These are phyloP conservation scores for Vireo altiloquus DNA, from an alignment of 2,113 vertebrate genomes.

Conservation along the genomic window DNA sequence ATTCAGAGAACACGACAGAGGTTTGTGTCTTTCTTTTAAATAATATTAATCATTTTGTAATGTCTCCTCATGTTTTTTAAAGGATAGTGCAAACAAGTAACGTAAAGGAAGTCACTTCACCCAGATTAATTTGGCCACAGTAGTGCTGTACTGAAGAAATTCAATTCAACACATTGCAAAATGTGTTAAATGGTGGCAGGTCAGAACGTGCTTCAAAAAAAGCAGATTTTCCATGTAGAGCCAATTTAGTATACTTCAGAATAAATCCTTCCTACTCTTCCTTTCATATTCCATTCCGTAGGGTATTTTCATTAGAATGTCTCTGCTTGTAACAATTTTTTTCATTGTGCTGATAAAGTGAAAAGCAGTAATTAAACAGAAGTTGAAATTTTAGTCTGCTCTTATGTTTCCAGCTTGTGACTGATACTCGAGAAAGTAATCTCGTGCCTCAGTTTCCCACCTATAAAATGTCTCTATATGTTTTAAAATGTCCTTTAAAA, in stretches of 20 bases:
- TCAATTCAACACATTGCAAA: background rate
- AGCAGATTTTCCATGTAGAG: background rate
- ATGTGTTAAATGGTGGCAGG: background rate
- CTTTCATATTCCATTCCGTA: background rate
- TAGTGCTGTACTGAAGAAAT: background rate
- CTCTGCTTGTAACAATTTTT: background rate
- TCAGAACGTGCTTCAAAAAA: background rate
- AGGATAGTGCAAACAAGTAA: background rate
- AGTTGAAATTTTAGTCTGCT: background rate
- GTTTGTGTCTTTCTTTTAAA: background rate
- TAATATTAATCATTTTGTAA: background rate
- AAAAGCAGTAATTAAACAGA: background rate
- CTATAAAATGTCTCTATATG: background rate
- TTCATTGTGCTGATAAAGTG: background rate
- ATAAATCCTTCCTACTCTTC: background rate
- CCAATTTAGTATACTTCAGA: background rate
- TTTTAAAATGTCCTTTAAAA: background rate
- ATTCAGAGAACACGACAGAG: constrained; percentile 30
- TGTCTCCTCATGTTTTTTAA: background rate
- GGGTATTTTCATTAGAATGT: background rate
- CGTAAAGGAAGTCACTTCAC: background rate
- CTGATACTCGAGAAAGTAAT: background rate
- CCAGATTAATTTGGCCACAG: background rate
- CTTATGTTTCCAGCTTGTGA: background rate
- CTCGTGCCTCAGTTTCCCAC: background rate